A percentile compares a stretch with the other conserved stretches of the same genome.
Evolutionary conservation across 2,113 vertebrate species (phyloP).

Genomic region (Hydropotes inermis): DNA sequence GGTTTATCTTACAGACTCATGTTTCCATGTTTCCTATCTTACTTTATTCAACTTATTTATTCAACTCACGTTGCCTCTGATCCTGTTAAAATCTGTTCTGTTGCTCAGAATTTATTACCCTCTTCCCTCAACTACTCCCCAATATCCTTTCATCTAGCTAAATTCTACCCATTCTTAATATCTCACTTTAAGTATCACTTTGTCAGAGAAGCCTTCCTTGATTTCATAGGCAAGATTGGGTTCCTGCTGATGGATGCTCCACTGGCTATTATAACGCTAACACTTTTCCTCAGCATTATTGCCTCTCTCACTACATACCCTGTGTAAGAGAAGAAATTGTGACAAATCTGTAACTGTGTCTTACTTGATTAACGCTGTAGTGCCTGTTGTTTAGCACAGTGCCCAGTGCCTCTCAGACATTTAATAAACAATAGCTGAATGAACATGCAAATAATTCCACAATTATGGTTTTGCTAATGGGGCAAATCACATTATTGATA

Average conservation of each 20-base stretch:
- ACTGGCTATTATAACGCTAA: neutral
- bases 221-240: neutral
- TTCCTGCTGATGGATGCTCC: neutral
- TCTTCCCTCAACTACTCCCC: neutral
- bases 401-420: neutral
- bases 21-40: neutral
- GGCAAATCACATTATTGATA: neutral
- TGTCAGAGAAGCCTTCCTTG: neutral
- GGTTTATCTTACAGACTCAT: neutral
- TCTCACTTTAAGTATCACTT: neutral
- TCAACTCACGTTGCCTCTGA: neutral
- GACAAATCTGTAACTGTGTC: neutral
- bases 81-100: neutral
- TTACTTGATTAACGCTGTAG: neutral
- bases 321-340: neutral
- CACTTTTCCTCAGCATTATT: neutral
- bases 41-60: neutral
- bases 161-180: neutral
- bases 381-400: neutral
- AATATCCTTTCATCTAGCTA: neutral
- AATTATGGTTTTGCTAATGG: conserved; percentile 21
- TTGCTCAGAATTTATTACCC: neutral
- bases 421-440: conserved; percentile 1
- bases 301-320: neutral
- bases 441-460: neutral